A percentile compares a stretch with the other conserved stretches of the same genome.
These are phyloP conservation scores for Diadema setosum DNA, from an alignment of 35 echinoderm and acorn worm species.

Conservation along the genomic window DNA sequence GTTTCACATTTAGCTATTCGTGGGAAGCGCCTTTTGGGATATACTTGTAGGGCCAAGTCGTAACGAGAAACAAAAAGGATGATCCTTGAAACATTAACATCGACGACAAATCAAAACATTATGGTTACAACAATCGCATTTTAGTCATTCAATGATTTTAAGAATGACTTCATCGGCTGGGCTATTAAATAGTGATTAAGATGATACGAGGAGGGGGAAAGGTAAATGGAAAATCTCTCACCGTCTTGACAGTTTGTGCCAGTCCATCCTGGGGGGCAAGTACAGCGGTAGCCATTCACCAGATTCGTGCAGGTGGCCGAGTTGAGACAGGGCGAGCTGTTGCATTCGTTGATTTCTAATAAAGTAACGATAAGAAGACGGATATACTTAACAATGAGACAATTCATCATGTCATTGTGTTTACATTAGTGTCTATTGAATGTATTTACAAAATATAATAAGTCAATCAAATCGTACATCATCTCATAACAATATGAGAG, in stretches of 20 bases:
- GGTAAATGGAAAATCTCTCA: too few species aligned
- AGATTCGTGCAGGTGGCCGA: conserved; percentile 1
- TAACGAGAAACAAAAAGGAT: too few species aligned
- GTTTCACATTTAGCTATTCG: too few species aligned
- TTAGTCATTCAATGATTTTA: too few species aligned
- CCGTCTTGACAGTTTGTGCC: not conserved
- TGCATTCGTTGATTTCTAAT: conserved; percentile 10
- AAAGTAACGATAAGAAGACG: not conserved
- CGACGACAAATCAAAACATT: too few species aligned
- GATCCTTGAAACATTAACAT: too few species aligned
- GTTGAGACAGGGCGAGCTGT: not conserved
- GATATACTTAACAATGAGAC: not conserved
- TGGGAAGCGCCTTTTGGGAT: too few species aligned
- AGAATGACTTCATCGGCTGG: too few species aligned
- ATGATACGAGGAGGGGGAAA: too few species aligned
- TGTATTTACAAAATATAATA: not conserved
- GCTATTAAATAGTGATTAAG: too few species aligned
- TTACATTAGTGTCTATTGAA: not conserved
- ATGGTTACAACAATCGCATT: too few species aligned
- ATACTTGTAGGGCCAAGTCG: too few species aligned
- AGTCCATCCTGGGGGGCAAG: not conserved
- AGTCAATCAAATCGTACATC: not conserved
- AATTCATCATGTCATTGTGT: not conserved
- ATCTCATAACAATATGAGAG: not conserved
- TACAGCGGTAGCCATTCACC: not conserved